Base-by-base conservation (phyloP, 2,113 vertebrate genomes). In the Gavia stellata region DNA sequence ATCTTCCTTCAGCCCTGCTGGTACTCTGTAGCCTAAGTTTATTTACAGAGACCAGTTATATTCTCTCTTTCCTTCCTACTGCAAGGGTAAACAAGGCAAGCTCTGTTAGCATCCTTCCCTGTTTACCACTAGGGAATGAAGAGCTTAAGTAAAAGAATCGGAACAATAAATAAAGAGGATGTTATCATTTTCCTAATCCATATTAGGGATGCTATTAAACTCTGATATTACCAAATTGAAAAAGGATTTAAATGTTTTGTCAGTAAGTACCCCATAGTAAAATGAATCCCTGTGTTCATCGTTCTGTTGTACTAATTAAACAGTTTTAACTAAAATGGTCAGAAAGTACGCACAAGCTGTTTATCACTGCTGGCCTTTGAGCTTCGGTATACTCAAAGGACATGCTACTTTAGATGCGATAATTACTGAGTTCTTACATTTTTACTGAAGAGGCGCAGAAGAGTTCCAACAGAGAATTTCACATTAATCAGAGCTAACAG, bases 331-430 rank as follows among this genome's bases (percentile, higher is more conserved):
- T 92, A 81, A 97, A 97, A 94, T 86, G 97, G 94, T 94, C 96
- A 96, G 94, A 70, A 97, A 90, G 86, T 77, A 97, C 0, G 44
- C 91, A 83, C 91, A 95, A 94, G 95, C 97, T 95, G 97, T 97
- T 97, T 97, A 98, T 97, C 96, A 93, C 88, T 94, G 79, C 86
- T 96, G 94, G 75, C 96, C 97, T 98, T 62, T 96, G 85, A 93
- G 95, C 97, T 91, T 36, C 71, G 52, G 55, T 88, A 96, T 95
- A 68, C 96, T 92, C 97, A 12, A 82, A 96, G 95, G 96, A 97
- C 78, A 75, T 31, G 58, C 58, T 93, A 90, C 96, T 96, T 92
- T 55, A 96, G 95, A 97, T 94, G 91, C 65, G 74, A 94, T 97
- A 98, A 98, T 97, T 97, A 97, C 80, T 1, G 36, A 96, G 62